phyloP scores from a whole-genome alignment of 30 jellyfish, hydroid and myxozoan species.

The Chironex yamaguchii region DNA sequence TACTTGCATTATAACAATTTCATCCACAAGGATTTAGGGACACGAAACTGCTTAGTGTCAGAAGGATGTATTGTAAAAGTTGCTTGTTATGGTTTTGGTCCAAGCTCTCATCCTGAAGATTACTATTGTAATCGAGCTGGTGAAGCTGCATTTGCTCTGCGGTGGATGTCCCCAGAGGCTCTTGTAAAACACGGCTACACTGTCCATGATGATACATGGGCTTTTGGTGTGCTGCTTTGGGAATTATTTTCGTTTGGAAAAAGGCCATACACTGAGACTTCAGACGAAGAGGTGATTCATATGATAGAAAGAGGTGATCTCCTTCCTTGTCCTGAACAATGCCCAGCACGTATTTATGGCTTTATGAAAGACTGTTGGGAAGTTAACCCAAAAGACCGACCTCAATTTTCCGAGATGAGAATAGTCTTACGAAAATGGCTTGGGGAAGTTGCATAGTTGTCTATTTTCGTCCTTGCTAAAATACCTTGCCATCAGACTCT shows the following conservation, averaged over 20 bases:
- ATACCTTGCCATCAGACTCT: no score
- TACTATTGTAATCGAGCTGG: constrained; percentile 30
- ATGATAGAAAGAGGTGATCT: constrained; percentile 28
- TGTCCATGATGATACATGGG: constrained; percentile 71
- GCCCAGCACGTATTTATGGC: constrained; percentile 72
- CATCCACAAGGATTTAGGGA: constrained; percentile 86
- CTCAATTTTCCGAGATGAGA: background rate
- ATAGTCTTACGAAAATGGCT: background rate
- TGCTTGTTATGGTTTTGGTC: constrained; percentile 82
- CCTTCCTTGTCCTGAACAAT: constrained; percentile 68
- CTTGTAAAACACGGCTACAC: constrained; percentile 46
- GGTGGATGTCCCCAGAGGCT: constrained; percentile 98
- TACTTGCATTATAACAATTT: constrained; percentile 71
- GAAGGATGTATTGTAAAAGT: constrained; percentile 56
- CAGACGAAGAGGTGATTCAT: constrained; percentile 72
- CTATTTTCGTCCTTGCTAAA: no score
- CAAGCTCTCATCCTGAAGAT: constrained; percentile 77
- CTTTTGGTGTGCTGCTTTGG: constrained; percentile 87
- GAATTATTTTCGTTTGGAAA: constrained; percentile 82
- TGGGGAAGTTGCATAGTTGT: no score
- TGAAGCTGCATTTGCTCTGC: constrained; percentile 60
- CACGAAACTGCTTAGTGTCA: constrained; percentile 80
- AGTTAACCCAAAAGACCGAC: constrained; percentile 26
- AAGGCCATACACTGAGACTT: constrained; percentile 67
- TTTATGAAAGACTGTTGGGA: constrained; percentile 71